A percentile compares a stretch with the other conserved stretches of the same genome.
Conservation (phyloP, 2,113 vertebrate species). For the Eidolon helvum region DNA sequence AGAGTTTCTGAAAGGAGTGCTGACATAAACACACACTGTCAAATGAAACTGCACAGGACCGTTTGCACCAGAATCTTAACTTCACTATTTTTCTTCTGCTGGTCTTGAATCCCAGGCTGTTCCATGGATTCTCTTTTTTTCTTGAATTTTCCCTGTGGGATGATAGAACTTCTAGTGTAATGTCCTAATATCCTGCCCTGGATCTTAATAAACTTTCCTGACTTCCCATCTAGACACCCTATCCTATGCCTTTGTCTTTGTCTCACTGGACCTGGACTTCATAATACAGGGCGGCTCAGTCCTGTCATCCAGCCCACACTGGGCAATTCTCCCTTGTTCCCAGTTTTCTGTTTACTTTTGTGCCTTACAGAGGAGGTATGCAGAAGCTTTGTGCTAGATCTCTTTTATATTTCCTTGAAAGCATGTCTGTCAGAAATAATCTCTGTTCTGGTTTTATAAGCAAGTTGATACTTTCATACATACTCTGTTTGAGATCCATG, state of each 20-base stretch:
- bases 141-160: neutral
- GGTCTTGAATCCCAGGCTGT: neutral
- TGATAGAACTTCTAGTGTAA: neutral
- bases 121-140: neutral
- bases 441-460: neutral
- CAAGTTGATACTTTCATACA: neutral
- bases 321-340: neutral
- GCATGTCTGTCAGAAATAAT: neutral
- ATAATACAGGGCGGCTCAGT: neutral
- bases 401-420: neutral
- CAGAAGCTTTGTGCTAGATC: neutral
- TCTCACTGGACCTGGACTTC: neutral
- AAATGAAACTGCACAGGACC: neutral
- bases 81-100: neutral
- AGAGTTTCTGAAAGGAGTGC: neutral
- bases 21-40: neutral
- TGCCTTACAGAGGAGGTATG: neutral
- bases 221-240: neutral
- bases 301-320: neutral
- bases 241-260: neutral
- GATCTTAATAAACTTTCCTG: neutral
- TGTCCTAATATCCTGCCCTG: neutral
- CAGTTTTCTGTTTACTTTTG: neutral
- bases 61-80: neutral
- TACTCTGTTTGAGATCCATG: neutral